Evolutionary conservation across 1,140 invertebrate genomes (phyloP).

Genomic region (Coenobita brevimanus): DNA sequence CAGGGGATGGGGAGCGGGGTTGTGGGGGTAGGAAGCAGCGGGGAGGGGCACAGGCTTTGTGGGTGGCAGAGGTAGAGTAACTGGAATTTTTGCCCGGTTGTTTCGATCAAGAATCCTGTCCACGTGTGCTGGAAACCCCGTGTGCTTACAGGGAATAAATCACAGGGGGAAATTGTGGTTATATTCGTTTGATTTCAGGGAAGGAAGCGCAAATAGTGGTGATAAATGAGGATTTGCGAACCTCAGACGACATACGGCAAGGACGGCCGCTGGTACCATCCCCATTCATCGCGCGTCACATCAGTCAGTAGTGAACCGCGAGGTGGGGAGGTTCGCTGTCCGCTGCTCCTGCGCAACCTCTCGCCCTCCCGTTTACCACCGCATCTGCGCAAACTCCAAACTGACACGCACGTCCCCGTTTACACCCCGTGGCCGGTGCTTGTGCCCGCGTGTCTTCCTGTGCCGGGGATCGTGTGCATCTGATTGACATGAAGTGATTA

Average conservation of each 20-base stretch:
- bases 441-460: not conserved
- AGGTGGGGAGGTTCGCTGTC: not conserved
- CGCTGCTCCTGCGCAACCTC: not conserved
- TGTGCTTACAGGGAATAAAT: not conserved
- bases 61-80: slow-evolving; percentile 45
- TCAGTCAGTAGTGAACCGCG: slow-evolving; percentile 48
- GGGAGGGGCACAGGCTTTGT: slow-evolving; percentile 10
- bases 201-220: not conserved
- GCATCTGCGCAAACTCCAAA: not conserved
- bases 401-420: not conserved
- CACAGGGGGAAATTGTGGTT: not conserved
- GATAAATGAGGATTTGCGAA: not conserved
- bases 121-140: not conserved
- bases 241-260: slow-evolving; percentile 42
- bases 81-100: not conserved
- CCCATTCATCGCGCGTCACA: slow-evolving; percentile 53
- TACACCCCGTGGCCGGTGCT: not conserved
- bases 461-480: not conserved
- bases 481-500: slow-evolving; percentile 12
- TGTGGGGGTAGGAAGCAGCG: slow-evolving; percentile 28
- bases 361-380: not conserved
- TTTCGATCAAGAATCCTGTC: not conserved
- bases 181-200: slow-evolving; percentile 20
- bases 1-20: not conserved
- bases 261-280: slow-evolving; percentile 7